A percentile compares a stretch with the other conserved stretches of the same genome.
These are phyloP conservation scores for Dolichomitus sp. DNA, from an alignment of 2,888 invertebrate genomes.

Conservation along the genomic window DNA sequence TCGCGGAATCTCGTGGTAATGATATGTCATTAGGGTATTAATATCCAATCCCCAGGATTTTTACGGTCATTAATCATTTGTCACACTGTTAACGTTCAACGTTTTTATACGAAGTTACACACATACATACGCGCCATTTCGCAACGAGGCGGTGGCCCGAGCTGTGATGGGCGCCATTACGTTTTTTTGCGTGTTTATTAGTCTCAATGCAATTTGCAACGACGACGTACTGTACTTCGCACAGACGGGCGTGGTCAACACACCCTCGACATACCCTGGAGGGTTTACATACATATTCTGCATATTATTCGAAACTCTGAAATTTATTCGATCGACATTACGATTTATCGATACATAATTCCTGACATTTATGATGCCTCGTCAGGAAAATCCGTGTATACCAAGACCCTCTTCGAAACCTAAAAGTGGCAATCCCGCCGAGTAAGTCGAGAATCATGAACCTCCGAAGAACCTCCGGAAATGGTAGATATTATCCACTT, in stretches of 20 bases:
- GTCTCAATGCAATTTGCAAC: constrained; percentile 57
- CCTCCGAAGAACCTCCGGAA: too few relatives aligned
- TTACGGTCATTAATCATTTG: constrained; percentile 69
- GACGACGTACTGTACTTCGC: constrained; percentile 29
- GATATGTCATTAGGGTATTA: constrained; percentile 67
- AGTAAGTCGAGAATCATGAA: too few relatives aligned
- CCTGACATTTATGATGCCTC: constrained; percentile 49
- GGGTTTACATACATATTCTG: constrained; percentile 38
- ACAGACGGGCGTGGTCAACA: constrained; percentile 62
- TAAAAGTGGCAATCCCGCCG: too few relatives aligned
- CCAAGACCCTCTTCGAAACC: too few relatives aligned
- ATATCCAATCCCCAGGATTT: constrained; percentile 66
- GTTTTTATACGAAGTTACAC: constrained; percentile 18
- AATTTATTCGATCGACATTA: constrained; percentile 62
- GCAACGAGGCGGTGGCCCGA: constrained; percentile 44
- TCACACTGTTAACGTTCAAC: constrained; percentile 55
- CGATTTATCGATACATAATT: constrained; percentile 54
- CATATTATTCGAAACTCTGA: constrained; percentile 61
- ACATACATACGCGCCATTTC: constrained; percentile 14
- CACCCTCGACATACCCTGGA: constrained; percentile 55
- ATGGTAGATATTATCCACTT: too few relatives aligned
- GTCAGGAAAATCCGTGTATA: constrained; percentile 54
- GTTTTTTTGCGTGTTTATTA: constrained; percentile 62
- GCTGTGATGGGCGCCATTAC: constrained; percentile 57
- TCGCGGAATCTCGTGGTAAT: constrained; percentile 59